phyloP scores from a whole-genome alignment of 2,797 vertebrate genomes.

The Leptatherina wallacei region DNA sequence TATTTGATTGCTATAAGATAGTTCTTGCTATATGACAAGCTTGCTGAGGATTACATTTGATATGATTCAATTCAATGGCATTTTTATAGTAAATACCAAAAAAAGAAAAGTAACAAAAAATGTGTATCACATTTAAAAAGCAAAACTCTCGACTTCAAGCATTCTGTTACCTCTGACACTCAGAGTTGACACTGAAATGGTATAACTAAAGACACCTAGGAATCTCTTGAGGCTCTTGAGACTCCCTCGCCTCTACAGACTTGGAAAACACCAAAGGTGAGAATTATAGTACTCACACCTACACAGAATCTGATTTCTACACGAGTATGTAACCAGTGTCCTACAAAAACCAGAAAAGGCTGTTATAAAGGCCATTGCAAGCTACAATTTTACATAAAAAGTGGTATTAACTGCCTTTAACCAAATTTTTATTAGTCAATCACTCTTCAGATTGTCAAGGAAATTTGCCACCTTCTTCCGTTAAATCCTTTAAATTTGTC shows the following conservation, averaged over 20 bases:
- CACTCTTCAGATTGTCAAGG: constrained; percentile 3
- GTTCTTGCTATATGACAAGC: not conserved
- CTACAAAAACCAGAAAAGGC: not conserved
- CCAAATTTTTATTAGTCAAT: not conserved
- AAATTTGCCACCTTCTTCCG: not conserved
- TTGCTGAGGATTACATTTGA: no score
- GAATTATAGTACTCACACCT: constrained; percentile 62
- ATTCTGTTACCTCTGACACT: constrained; percentile 34
- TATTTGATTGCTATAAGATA: no score
- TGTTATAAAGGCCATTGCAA: not conserved
- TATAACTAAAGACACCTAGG: constrained; percentile 47
- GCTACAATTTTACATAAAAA: not conserved
- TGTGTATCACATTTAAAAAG: constrained; percentile 25
- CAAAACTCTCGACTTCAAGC: constrained; percentile 27
- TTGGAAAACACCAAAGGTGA: constrained; percentile 59
- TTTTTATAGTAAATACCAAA: not conserved
- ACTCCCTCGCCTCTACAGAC: constrained; percentile 41
- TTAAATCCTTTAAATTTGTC: not conserved
- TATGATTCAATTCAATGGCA: not conserved
- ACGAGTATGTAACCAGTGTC: constrained; percentile 13
- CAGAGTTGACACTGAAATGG: constrained; percentile 48
- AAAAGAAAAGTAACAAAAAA: constrained; percentile 10
- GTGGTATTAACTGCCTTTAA: not conserved
- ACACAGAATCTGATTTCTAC: constrained; percentile 40
- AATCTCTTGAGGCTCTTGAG: constrained; percentile 52